A percentile compares a stretch with the other conserved stretches of the same genome.
Conservation (phyloP, 2,113 vertebrate species). For the Mesoclemmys tuberculata region DNA sequence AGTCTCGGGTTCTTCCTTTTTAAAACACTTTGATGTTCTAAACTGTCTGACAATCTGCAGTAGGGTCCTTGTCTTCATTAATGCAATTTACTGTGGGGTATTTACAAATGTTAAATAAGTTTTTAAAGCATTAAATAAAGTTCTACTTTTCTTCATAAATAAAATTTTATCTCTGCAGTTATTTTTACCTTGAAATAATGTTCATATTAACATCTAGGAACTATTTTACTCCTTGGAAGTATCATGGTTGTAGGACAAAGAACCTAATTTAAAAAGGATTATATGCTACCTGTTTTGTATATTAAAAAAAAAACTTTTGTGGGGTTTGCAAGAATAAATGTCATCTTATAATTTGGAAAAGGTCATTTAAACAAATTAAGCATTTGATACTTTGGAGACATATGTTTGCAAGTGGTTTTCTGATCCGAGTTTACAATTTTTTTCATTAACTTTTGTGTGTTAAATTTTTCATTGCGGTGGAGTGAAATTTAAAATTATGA, state of each 20-base stretch:
- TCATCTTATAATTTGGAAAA: background rate
- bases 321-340: background rate
- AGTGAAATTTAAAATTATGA: background rate
- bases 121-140: constrained; percentile 43
- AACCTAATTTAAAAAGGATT: constrained; percentile 19
- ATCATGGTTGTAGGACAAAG: background rate
- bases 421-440: background rate
- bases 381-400: background rate
- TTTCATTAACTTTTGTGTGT: background rate
- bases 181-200: constrained; percentile 21
- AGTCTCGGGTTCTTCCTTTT: constrained; percentile 22
- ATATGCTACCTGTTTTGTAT: background rate
- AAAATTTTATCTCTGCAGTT: constrained; percentile 12
- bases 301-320: background rate
- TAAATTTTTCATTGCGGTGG: background rate
- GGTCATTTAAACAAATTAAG: background rate
- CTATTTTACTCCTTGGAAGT: background rate
- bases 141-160: constrained; percentile 34
- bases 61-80: constrained; percentile 38
- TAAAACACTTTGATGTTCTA: constrained; percentile 37
- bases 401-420: background rate
- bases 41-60: constrained; percentile 42
- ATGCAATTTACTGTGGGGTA: constrained; percentile 24
- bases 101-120: constrained; percentile 45
- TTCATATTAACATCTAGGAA: background rate